Base-by-base conservation (phyloP, 2,888 invertebrate genomes). In the Myopa testacea region DNA sequence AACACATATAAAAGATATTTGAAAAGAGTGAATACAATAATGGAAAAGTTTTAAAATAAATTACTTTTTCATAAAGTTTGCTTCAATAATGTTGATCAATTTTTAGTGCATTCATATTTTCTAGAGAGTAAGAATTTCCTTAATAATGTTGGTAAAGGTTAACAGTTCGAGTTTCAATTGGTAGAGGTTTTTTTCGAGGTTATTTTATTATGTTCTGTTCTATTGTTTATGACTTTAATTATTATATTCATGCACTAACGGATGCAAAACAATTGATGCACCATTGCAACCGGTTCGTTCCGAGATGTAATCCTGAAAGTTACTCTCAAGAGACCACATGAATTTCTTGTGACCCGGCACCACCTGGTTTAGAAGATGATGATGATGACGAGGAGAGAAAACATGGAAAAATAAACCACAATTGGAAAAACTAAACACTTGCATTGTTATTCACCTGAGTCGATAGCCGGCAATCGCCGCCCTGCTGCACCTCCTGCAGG, bases 261-360 rank as follows among this genome's bases (percentile, higher is more conserved):
- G 93, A 89, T 92, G 92, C 71, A 93, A 88, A 50, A 90, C 87
- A 78, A 93, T 91, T 52, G 91, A 91, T 40, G 93, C 91, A n/a
- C 93, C 93, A 78, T 91, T 89, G 84, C 93, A 92, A 67, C 93
- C 92, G 58, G 91, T 91, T 52, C 90, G 91, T 80, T 92, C 91
- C 5, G 90, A 87, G 80, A 93, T 91, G 84, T 91, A 93, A 86
- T 93, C 93, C 75, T 91, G 92, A 90, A 93, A 93, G 86, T 93
- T 93, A 82, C 92, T 92, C 84, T 93, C 93, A 81, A 93, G 87
- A 14, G 91, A 91, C 92, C 93, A 92, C 91, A 93, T 92, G 69
- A 91, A 89, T 45, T 90, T 90, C 85, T 91, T 92, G 83, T 90
- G 91, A 8, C 92, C 93, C 0, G 92, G 91, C 45, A 92, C 88